Conservation (phyloP, 2,888 invertebrate genomes). For the Thymelicus acteon region DNA sequence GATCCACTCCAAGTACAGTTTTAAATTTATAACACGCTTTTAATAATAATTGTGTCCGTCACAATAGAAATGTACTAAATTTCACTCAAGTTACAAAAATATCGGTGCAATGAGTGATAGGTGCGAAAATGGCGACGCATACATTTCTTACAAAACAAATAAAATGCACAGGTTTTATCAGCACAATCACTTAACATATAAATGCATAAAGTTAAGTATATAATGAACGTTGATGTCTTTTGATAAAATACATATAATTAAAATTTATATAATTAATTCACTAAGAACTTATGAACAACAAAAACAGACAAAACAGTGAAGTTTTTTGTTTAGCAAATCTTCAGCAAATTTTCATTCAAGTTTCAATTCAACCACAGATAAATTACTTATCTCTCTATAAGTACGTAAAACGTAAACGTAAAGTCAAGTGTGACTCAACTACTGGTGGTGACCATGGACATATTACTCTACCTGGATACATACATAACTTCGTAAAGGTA, state of each 20-base stretch:
- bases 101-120: slow-evolving; percentile 44
- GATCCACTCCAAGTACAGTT: slow-evolving; percentile 50
- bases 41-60: not conserved
- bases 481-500: too few species aligned
- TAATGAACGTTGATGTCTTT: slow-evolving; percentile 1
- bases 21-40: slow-evolving; percentile 41
- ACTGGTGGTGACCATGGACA: not conserved
- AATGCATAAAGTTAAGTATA: not conserved
- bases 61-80: slow-evolving; percentile 27
- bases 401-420: not conserved
- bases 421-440: not conserved
- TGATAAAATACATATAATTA: slow-evolving; percentile 25
- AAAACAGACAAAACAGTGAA: slow-evolving; percentile 35
- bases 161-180: slow-evolving; percentile 28
- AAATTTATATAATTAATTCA: slow-evolving; percentile 30
- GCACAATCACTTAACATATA: slow-evolving; percentile 16
- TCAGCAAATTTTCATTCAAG: slow-evolving; percentile 38
- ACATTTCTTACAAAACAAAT: slow-evolving; percentile 44
- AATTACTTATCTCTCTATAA: not conserved
- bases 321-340: slow-evolving; percentile 37
- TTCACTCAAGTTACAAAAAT: slow-evolving; percentile 39
- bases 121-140: slow-evolving; percentile 63
- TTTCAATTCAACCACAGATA: slow-evolving; percentile 34
- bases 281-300: slow-evolving; percentile 39
- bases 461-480: too few species aligned